These are phyloP conservation scores for Buteo buteo DNA, from an alignment of 2,113 vertebrate species.

Conservation along the genomic window DNA sequence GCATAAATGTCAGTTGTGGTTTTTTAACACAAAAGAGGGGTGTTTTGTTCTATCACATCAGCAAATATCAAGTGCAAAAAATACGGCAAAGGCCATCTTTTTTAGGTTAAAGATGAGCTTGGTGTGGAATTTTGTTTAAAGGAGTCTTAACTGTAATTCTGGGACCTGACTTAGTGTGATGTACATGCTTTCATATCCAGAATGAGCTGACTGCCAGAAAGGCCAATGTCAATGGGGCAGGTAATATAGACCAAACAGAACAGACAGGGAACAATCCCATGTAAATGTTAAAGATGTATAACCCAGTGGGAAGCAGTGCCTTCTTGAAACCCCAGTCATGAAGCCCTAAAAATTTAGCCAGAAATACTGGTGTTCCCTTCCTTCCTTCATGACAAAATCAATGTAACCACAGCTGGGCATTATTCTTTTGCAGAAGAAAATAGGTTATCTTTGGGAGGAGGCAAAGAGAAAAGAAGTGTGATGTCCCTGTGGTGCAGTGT, in stretches of 20 bases:
- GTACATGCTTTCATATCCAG: background rate
- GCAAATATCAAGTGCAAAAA: background rate
- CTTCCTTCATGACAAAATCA: background rate
- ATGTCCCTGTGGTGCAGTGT: background rate
- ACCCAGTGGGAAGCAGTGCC: background rate
- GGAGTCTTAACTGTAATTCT: background rate
- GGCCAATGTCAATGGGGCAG: background rate
- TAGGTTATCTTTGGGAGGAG: background rate
- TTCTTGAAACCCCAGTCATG: background rate
- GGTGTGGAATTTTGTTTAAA: background rate
- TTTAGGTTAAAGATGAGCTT: background rate
- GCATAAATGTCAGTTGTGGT: background rate
- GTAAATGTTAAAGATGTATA: background rate
- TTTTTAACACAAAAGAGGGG: background rate
- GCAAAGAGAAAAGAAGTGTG: background rate
- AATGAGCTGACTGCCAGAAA: background rate
- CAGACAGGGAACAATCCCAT: background rate
- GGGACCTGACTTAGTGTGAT: accelerated
- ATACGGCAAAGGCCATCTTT: background rate
- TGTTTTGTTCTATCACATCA: background rate
- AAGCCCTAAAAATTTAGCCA: background rate
- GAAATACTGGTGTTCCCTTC: background rate
- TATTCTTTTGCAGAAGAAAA: background rate
- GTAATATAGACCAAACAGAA: background rate
- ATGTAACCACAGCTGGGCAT: background rate